These are phyloP conservation scores for Euphonia xanthogaster DNA, from an alignment of 2,797 vertebrate genomes.

Conservation along the genomic window DNA sequence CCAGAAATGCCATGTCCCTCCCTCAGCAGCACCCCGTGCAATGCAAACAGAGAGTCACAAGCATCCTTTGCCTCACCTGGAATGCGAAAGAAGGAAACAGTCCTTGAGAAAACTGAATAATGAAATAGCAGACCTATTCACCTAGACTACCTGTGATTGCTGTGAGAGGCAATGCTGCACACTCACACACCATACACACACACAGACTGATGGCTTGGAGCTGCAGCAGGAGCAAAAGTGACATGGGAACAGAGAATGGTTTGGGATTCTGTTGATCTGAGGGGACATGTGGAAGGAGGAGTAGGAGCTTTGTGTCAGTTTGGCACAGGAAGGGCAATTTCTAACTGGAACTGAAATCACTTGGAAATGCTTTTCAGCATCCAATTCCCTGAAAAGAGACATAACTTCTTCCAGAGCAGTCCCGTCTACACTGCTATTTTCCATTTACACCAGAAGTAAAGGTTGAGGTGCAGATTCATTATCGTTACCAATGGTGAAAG, in stretches of 20 bases:
- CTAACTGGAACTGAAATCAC: not conserved
- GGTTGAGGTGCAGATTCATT: not conserved
- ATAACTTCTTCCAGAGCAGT: not conserved
- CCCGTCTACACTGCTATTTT: not conserved
- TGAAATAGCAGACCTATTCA: not conserved
- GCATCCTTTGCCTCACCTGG: not conserved
- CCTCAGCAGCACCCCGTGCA: accelerated
- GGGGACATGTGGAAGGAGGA: not conserved
- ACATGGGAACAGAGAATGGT: not conserved
- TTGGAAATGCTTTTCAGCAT: not conserved
- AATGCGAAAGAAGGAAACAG: not conserved
- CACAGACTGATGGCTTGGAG: not conserved
- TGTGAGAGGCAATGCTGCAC: not conserved
- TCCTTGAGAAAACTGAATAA: not conserved
- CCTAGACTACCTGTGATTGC: not conserved
- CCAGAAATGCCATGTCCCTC: not conserved
- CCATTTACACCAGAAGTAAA: not conserved
- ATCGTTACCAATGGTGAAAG: not conserved
- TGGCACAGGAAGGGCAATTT: not conserved
- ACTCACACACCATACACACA: too few relatives aligned
- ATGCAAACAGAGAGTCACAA: not conserved
- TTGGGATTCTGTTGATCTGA: not conserved
- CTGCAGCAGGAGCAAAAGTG: not conserved
- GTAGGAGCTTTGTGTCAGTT: not conserved
- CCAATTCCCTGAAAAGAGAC: not conserved